phyloP scores from a whole-genome alignment of 2,888 invertebrate species.

The Epinotia brunnichana region DNA sequence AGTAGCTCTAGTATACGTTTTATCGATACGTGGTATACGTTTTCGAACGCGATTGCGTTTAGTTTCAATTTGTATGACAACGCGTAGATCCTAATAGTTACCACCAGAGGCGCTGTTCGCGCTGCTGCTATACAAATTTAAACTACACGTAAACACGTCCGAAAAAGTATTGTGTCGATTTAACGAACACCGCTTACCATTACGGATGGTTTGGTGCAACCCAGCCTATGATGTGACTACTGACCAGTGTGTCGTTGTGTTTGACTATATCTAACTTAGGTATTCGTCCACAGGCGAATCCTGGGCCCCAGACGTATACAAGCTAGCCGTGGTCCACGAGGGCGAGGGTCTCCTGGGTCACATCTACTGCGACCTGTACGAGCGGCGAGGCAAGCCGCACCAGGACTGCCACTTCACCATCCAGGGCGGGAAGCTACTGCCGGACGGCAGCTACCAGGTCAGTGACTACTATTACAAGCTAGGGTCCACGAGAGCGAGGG shows the following conservation, averaged over 20 bases:
- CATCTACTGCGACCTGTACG: constrained; percentile 99
- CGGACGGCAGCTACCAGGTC: constrained; percentile 83
- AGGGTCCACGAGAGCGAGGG: constrained; percentile 54
- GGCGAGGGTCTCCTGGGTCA: constrained; percentile 92
- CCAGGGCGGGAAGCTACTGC: constrained; percentile 92
- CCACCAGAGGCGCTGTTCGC: no score
- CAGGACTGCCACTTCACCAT: constrained; percentile 99
- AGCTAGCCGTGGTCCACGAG: constrained; percentile 94
- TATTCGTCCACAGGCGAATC: constrained; percentile 86
- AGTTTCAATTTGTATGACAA: no score
- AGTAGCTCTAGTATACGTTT: no score
- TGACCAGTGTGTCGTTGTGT: not conserved
- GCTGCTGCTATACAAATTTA: no score
- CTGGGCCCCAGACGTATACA: constrained; percentile 95
- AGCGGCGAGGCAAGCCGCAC: constrained; percentile 94
- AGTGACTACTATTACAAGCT: constrained; percentile 86
- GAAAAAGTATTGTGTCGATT: no score
- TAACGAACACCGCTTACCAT: no score
- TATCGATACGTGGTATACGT: no score
- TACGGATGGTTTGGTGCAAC: no score
- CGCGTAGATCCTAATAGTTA: no score
- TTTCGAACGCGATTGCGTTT: no score
- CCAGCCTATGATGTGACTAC: no score
- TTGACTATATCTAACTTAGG: not conserved
- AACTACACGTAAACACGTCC: no score